Evolutionary conservation across 2,888 invertebrate genomes (phyloP).

Genomic region (Euzetes globulus): DNA sequence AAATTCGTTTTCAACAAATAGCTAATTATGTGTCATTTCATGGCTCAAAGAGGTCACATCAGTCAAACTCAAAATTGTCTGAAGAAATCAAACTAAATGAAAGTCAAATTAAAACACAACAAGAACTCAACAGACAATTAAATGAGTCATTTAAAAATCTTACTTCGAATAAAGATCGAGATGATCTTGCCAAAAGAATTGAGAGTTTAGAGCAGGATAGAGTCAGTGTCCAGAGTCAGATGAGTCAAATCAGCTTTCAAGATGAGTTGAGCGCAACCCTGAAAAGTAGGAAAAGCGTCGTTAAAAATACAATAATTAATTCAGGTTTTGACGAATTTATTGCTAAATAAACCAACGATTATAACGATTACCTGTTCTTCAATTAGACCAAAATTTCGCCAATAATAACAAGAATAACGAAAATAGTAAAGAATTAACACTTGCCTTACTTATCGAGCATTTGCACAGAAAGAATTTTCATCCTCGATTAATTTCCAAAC

Average conservation of each 20-base stretch:
- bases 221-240: background rate
- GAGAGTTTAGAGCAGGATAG: background rate
- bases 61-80: background rate
- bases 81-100: background rate
- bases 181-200: background rate
- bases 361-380: background rate
- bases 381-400: background rate
- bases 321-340: background rate
- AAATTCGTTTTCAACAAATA: background rate
- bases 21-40: background rate
- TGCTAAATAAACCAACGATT: background rate
- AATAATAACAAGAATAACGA: background rate
- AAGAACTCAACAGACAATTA: constrained; percentile 12
- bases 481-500: constrained; percentile 3
- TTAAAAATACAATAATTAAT: background rate
- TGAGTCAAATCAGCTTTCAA: constrained; percentile 18
- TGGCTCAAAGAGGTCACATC: background rate
- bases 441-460: background rate
- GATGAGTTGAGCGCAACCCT: constrained; percentile 14
- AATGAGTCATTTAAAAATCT: constrained; percentile 18
- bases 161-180: background rate
- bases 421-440: background rate
- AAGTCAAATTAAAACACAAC: background rate
- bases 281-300: background rate
- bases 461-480: constrained; percentile 23